phyloP scores from a whole-genome alignment of 2,113 vertebrate species.

The Percopsis transmontana region DNA sequence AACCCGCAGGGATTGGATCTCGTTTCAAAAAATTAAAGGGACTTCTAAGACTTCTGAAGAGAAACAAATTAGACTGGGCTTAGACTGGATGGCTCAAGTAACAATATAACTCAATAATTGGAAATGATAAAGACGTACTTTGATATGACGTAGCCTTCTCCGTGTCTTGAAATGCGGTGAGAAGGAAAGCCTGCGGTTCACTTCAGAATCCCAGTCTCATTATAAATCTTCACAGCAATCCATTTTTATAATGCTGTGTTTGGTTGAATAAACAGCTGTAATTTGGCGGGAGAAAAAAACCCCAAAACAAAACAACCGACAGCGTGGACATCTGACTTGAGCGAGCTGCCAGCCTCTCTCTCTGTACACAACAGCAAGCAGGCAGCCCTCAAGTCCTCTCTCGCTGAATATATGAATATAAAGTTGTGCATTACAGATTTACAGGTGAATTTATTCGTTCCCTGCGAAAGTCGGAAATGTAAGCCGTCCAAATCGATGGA shows the following conservation, averaged over 20 bases:
- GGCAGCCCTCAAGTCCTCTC: conserved; percentile 62
- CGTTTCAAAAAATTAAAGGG: conserved; percentile 51
- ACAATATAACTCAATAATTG: conserved; percentile 64
- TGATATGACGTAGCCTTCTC: conserved; percentile 52
- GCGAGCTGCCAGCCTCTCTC: conserved; percentile 68
- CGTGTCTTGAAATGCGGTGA: conserved; percentile 44
- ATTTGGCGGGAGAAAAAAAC: conserved; percentile 62
- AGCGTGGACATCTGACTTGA: conserved; percentile 60
- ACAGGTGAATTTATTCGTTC: conserved; percentile 79
- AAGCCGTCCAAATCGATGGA: conserved; percentile 77
- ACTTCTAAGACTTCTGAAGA: conserved; percentile 46
- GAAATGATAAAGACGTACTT: conserved; percentile 63
- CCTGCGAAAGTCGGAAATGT: conserved; percentile 78
- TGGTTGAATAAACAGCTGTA: conserved; percentile 76
- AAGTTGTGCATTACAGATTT: conserved; percentile 79
- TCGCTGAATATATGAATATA: conserved; percentile 77
- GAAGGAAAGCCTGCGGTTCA: conserved; percentile 45
- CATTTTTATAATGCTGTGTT: conserved; percentile 63
- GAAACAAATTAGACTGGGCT: conserved; percentile 63
- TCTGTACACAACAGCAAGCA: conserved; percentile 60
- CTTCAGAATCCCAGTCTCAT: conserved; percentile 58
- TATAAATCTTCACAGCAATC: conserved; percentile 68
- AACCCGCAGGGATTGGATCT: conserved; percentile 33
- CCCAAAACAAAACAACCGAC: conserved; percentile 21
- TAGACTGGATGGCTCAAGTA: conserved; percentile 59